Evolutionary conservation across 2,797 vertebrate genomes (phyloP).

Genomic region (Pseudochromis fuscus): DNA sequence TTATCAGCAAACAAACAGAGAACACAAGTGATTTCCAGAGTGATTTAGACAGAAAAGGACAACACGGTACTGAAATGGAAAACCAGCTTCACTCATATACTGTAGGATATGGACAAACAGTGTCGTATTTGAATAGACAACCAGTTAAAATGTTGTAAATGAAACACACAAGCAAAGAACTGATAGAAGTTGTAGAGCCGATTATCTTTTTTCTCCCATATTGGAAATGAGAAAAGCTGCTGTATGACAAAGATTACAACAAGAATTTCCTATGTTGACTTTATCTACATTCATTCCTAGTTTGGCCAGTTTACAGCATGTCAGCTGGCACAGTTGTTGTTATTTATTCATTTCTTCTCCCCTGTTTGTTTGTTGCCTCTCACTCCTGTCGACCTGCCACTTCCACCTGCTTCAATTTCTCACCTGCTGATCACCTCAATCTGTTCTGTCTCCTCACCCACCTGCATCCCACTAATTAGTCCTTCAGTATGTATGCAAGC

Average conservation of each 20-base stretch:
- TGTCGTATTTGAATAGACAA: slow-evolving; percentile 10
- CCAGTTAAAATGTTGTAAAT: not conserved
- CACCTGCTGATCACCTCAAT: not conserved
- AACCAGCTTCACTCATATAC: not conserved
- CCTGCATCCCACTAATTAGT: not conserved
- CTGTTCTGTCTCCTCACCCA: not conserved
- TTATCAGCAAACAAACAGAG: slow-evolving; percentile 16
- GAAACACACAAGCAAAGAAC: not conserved
- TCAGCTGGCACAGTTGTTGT: no score
- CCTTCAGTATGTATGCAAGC: not conserved
- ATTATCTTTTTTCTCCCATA: no score
- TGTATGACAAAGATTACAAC: not conserved
- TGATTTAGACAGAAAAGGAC: slow-evolving; percentile 23
- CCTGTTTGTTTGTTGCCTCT: no score
- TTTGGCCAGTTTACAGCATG: not conserved
- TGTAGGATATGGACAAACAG: not conserved
- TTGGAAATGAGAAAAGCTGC: not conserved
- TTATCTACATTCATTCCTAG: no score
- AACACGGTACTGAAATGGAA: slow-evolving; percentile 16
- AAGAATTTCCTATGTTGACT: no score
- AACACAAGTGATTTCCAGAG: slow-evolving; percentile 24
- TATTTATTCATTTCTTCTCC: no score
- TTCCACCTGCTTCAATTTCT: not conserved
- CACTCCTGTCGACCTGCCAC: not conserved
- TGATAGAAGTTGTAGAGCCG: not conserved